Evolutionary conservation across 2,113 vertebrate genomes (phyloP), one percentile per base, ranked within the genome.

Genomic region (Nothoprocta perdicaria): DNA sequence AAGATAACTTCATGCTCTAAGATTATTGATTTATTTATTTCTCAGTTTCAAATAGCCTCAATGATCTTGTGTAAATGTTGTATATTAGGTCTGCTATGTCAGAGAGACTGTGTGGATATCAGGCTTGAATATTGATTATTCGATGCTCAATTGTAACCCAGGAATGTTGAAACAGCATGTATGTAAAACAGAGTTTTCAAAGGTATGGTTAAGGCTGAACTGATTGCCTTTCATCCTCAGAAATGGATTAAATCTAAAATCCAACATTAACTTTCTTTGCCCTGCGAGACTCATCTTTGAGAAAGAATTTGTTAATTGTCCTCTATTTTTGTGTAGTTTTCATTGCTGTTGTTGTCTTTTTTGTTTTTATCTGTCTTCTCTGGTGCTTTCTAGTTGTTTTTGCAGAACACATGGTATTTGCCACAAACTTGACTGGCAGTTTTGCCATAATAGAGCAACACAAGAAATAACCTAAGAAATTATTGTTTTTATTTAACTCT

Each of bases 131-230:
- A 96, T 96, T 95, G 96, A 96, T 96, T 95, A 92, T 91, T 94
- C 88, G 89, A 45, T 94, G 95, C 95, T 96, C 91, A 96, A 92
- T 94, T 96, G 92, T 91, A 94, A 66, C 61, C 82, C 73, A 95
- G 95, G 94, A 96, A 26, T 96, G 96, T 96, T 96, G 96, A 96
- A 96, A 12, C 96, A 96, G 95, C 96, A 94, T 65, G 85, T 96
- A 95, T 96, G 96, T 91, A 96, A 95, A 96, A 0, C 72, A 92
- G 91, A 11, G 46, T 63, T 86, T 84, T 87, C 84, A 84, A 57
- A 95, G 94, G 80, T 80, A 78, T 84, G 94, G 92, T 92, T 88
- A 93, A 96, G 89, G 92, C 92, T 87, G 94, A 93, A 95, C 85
- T 87, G 89, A 89, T 96, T 93, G 91, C 89, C 95, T 89, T 95